Evolutionary conservation across 2,888 invertebrate genomes (phyloP), one percentile per base, ranked within the genome.

Genomic region (Allolobophora icterica): DNA sequence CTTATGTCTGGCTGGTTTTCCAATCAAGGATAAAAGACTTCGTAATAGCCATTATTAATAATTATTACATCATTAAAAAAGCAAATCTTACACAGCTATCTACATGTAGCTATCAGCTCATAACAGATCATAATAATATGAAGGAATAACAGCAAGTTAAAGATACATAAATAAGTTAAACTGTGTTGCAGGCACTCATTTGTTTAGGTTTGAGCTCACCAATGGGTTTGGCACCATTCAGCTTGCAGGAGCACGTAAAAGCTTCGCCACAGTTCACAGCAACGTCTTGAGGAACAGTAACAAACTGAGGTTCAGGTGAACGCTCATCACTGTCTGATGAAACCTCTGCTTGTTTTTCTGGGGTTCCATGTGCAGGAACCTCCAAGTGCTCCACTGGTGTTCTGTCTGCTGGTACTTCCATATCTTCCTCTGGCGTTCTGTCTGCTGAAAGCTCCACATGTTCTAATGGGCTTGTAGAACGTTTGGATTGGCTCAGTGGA

Each of bases 321-420:
- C 71, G n/a, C 71, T 71, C 71, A 71, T 71, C n/a, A n/a, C 71
- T 71, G 71, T 71, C 71, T 71, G 71, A 30, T n/a, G 71, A n/a
- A 71, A n/a, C 71, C 30, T 71, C 71, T 8, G 71, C 52, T 13
- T 8, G 52, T 24, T 52, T 19, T 52, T 52, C 52, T 52, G 19
- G 21, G 24, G 21, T 71, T 71, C 71, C n/a, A n/a, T n/a, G 30
- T 71, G 71, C 71, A 71, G 71, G 71, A 71, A n/a, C 71, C n/a
- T 71, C 71, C 71, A 71, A 71, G 71, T 71, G 71, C n/a, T 71
- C 17, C 71, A 71, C n/a, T n/a, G n/a, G n/a, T 71, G 71, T 71
- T 71, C 30, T 71, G 71, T 71, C 71, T n/a, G n/a, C 71, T 71
- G 30, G 71, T n/a, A 71, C 13, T 30, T n/a, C 71, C 71, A 71